These are phyloP conservation scores for Drosophila basisetae DNA, from an alignment of 2,888 invertebrate genomes.

Conservation along the genomic window DNA sequence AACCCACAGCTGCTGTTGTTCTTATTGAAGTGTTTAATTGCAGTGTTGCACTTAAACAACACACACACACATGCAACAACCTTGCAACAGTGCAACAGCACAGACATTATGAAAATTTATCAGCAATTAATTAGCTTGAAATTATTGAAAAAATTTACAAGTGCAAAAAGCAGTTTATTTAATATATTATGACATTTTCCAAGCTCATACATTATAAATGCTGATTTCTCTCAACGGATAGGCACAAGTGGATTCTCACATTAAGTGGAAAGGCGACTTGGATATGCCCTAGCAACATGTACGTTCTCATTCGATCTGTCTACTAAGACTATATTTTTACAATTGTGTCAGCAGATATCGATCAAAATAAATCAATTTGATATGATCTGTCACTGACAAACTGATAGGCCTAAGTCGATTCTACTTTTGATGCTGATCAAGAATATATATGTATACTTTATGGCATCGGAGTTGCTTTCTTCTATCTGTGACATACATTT, in stretches of 20 bases:
- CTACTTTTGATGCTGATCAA: not conserved
- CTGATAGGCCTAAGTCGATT: not conserved
- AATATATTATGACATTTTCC: slow-evolving; percentile 54
- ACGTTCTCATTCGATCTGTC: not conserved
- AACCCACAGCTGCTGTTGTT: slow-evolving; percentile 12
- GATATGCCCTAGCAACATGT: not conserved
- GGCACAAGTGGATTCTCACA: not conserved
- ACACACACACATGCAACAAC: slow-evolving; percentile 5
- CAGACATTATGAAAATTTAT: slow-evolving; percentile 36
- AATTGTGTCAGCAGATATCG: not conserved
- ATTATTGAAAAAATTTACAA: slow-evolving; percentile 27
- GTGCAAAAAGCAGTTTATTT: slow-evolving; percentile 28
- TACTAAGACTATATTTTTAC: not conserved
- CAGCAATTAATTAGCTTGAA: slow-evolving; percentile 68
- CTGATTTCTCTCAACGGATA: not conserved
- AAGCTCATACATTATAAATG: slow-evolving; percentile 15
- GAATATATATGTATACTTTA: not conserved
- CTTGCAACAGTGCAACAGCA: not conserved
- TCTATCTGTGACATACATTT: not conserved
- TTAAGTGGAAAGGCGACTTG: not conserved
- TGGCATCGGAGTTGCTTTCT: not conserved
- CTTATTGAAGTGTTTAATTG: slow-evolving; percentile 53
- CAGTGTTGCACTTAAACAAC: slow-evolving; percentile 23
- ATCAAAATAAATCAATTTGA: not conserved
- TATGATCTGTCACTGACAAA: not conserved